These are phyloP conservation scores for Tinamus guttatus DNA, from an alignment of 2,113 vertebrate genomes.

Conservation along the genomic window DNA sequence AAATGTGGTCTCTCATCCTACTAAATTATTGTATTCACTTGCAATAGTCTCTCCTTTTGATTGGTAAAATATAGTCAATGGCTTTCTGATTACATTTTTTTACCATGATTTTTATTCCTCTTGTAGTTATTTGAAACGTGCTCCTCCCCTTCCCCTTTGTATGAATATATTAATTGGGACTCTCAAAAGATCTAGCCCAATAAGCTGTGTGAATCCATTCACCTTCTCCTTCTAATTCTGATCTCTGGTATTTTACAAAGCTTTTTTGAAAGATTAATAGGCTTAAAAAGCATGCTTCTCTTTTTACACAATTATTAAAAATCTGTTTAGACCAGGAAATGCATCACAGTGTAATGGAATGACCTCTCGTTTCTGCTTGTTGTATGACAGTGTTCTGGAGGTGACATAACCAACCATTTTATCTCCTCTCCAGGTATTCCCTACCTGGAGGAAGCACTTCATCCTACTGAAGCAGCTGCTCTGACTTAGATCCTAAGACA, in stretches of 20 bases:
- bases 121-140: neutral
- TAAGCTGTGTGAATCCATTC: neutral
- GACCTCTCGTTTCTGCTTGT: neutral
- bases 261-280: neutral
- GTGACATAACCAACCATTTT: neutral
- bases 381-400: neutral
- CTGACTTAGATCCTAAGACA: slow-evolving; percentile 19
- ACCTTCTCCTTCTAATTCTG: neutral
- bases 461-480: slow-evolving; percentile 80
- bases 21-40: neutral
- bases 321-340: neutral
- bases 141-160: neutral
- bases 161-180: neutral
- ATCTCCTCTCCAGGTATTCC: slow-evolving; percentile 84
- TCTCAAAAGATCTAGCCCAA: neutral
- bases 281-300: neutral
- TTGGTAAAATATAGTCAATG: neutral
- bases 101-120: neutral
- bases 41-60: neutral
- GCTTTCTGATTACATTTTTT: neutral
- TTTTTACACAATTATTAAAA: neutral
- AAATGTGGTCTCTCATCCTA: neutral
- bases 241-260: neutral
- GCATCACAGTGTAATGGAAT: neutral
- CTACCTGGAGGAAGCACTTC: slow-evolving; percentile 82